phyloP scores from a whole-genome alignment of 2,888 invertebrate genomes.

The Ophioninae sp. region DNA sequence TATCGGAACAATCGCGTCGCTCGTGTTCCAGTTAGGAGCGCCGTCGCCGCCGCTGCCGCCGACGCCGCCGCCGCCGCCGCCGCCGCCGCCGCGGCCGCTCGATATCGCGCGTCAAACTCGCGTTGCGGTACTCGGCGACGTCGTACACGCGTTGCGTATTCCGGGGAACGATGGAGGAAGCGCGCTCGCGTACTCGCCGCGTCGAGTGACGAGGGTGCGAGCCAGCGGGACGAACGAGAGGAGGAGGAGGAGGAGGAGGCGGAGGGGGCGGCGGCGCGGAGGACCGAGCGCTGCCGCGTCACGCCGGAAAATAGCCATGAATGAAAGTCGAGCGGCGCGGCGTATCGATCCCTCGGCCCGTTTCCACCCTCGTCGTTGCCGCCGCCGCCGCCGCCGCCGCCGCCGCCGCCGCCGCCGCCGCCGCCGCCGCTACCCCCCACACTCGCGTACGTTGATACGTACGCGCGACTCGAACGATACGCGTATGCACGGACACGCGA shows the following conservation, averaged over 20 bases:
- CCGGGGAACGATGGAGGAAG: not conserved
- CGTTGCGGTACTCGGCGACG: not conserved
- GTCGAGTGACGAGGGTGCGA: not conserved
- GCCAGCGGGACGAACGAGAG: not conserved
- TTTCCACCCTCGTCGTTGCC: conserved; percentile 73
- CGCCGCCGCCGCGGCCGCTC: not conserved
- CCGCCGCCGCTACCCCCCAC: not conserved
- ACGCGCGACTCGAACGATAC: not conserved
- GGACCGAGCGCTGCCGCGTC: conserved; percentile 55
- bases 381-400: not conserved
- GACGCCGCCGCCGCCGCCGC: not conserved
- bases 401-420: conserved; percentile 59
- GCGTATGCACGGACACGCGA: not conserved
- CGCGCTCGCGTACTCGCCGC: not conserved
- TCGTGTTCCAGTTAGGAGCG: not conserved
- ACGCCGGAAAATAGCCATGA: conserved; percentile 75
- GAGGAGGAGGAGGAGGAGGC: not conserved
- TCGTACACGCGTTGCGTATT: not conserved
- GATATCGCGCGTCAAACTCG: not conserved
- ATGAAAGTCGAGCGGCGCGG: conserved; percentile 75
- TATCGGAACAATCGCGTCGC: not conserved
- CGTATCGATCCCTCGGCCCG: conserved; percentile 78
- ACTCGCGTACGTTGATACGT: not conserved
- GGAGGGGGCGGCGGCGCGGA: not conserved
- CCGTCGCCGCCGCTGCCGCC: not conserved